Evolutionary conservation across 2,888 invertebrate genomes (phyloP), one percentile per base, ranked within the genome.

Genomic region (Cinara cedri): DNA sequence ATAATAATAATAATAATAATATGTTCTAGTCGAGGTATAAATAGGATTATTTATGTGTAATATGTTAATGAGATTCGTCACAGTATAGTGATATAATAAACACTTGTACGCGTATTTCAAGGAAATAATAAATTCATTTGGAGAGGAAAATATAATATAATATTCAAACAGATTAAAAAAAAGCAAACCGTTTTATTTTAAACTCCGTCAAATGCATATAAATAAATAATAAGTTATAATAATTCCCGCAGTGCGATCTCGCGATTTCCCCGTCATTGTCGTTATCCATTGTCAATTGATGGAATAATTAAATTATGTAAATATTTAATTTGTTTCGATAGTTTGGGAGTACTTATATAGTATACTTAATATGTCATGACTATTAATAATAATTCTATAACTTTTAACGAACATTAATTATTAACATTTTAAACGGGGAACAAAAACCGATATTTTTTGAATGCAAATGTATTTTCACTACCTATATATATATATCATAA

Each of bases 321-420:
- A 26, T 13, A 57, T 57, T 21, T 26, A 26, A 16, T 3, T 24
- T 14, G 24, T 1, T 9, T 2, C 16, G 16, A 34, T 24, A 26
- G 1, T n/a, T n/a, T n/a, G n/a, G n/a, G n/a, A n/a, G n/a, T n/a
- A n/a, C n/a, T n/a, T n/a, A n/a, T n/a, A n/a, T n/a, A n/a, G n/a
- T n/a, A n/a, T 34, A 34, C 34, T 34, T 34, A 34, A 34, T 34
- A 60, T n/a, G n/a, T 16, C 1, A 60, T 60, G 60, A 26, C 21
- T 60, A 60, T 26, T 57, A 26, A 57, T 60, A 26, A 60, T 34
- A 34, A 34, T n/a, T n/a, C n/a, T n/a, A n/a, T n/a, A n/a, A n/a
- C n/a, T n/a, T n/a, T n/a, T n/a, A n/a, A n/a, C n/a, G n/a, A n/a
- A n/a, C n/a, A n/a, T n/a, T n/a, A n/a, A n/a, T n/a, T n/a, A n/a